Conservation (phyloP, 2,888 invertebrate genomes). For the Heteropelma amictum region DNA sequence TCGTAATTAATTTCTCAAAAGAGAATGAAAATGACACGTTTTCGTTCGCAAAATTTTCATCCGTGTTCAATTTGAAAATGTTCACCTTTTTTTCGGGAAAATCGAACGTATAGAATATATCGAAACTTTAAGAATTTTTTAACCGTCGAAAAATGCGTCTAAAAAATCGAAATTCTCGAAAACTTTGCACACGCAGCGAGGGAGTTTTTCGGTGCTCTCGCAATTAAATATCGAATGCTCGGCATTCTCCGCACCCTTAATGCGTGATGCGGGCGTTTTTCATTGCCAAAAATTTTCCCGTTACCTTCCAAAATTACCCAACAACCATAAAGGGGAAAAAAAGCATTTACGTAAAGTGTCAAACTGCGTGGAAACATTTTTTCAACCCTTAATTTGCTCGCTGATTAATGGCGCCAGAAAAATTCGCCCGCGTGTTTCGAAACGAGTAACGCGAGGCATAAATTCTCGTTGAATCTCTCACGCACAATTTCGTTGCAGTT, state of each 20-base stretch:
- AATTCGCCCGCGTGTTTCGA: conserved; percentile 31
- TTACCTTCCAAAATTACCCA: neutral
- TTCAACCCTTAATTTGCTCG: conserved; percentile 32
- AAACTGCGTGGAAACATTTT: conserved; percentile 9
- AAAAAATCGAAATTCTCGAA: too few relatives aligned
- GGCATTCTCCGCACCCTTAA: conserved; percentile 6
- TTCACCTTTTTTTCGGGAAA: too few relatives aligned
- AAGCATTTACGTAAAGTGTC: neutral
- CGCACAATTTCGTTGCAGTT: neutral
- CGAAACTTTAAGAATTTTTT: neutral
- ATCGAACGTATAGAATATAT: too few relatives aligned
- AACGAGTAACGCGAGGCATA: neutral
- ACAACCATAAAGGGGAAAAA: neutral
- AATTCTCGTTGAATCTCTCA: conserved; percentile 1
- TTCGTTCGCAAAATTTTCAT: too few relatives aligned
- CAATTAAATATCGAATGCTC: conserved; percentile 46
- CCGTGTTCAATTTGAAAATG: too few relatives aligned
- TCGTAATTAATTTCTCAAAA: too few relatives aligned
- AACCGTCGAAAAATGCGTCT: too few relatives aligned
- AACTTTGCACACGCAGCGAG: too few relatives aligned
- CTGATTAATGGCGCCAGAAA: conserved; percentile 31
- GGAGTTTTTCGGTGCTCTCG: neutral
- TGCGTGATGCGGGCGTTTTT: conserved; percentile 16
- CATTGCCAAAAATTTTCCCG: too few relatives aligned
- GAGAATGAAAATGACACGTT: too few relatives aligned